Base-by-base conservation (phyloP, 1,140 invertebrate species). In the Aphis craccivora region DNA sequence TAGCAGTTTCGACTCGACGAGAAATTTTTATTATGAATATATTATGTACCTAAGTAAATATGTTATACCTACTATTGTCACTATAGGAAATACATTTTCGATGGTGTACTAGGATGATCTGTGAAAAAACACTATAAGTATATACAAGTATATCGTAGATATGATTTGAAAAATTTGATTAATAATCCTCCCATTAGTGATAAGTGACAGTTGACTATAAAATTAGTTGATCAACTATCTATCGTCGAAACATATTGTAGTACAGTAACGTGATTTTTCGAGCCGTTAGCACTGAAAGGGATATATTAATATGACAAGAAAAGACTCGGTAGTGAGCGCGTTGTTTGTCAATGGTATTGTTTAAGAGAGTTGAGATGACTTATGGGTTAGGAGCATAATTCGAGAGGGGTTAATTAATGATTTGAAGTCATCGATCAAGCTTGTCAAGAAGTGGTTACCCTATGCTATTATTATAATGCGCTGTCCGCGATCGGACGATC, bases 281-380 rank as follows among this genome's bases (percentile, higher is more conserved):
- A 76, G 3, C 4, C n/a, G 30, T 76, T 76, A 20, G 4, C 60
- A n/a, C 20, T n/a, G 30, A 18, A 76, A n/a, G 30, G 30, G 30
- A 67, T 18, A n/a, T 18, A 67, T n/a, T 67, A n/a, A 67, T 60
- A 76, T 18, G 60, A 35, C 60, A n/a, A 76, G 60, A 14, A n/a
- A 76, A 76, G 30, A n/a, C 60, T 76, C n/a, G 60, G 30, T 14
- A 18, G 30, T 60, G 60, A 67, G 30, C 4, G 30, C 30, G 30
- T 67, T 67, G 60, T 67, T 67, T 67, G 60, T 67, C 60, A 67
- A 67, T 67, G 14, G 60, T 67, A 76, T 76, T 76, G 60, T 76
- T 76, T n/a, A 76, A n/a, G 23, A 60, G 30, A n/a, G 60, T n/a
- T 18, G 60, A 76, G 60, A 76, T 35, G 14, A 76, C 60, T 76